These are phyloP conservation scores for Sylvilagus floridanus DNA, from an alignment of 2,797 vertebrate species.

Conservation along the genomic window DNA sequence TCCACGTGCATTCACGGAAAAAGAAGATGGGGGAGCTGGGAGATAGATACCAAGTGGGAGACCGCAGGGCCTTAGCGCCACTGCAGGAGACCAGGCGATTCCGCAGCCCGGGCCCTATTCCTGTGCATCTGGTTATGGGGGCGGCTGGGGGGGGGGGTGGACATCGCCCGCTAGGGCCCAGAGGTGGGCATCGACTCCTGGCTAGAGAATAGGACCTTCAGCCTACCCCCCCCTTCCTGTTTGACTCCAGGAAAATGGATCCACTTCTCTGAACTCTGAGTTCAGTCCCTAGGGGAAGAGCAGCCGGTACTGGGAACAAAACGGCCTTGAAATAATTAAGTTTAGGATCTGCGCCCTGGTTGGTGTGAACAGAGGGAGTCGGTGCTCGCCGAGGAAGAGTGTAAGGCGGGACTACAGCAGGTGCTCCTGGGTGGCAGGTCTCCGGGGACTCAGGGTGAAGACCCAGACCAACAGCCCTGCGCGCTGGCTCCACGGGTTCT, in stretches of 20 bases:
- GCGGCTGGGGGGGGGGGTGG: too few species aligned
- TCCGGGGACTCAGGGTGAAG: background rate
- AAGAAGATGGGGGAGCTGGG: background rate
- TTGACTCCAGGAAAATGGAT: background rate
- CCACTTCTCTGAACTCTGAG: background rate
- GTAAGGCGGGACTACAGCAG: background rate
- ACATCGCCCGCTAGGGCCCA: background rate
- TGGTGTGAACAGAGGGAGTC: too few species aligned
- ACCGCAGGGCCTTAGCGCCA: background rate
- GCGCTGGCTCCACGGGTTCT: background rate
- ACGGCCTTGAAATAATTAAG: background rate
- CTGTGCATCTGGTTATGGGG: background rate
- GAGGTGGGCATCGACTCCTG: fast-evolving
- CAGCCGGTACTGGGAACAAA: background rate
- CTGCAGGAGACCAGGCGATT: too few species aligned
- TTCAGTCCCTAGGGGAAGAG: background rate
- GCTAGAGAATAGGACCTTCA: background rate
- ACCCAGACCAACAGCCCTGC: background rate
- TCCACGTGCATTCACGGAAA: background rate
- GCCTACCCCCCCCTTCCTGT: background rate
- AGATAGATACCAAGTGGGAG: background rate
- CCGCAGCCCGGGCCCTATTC: too few species aligned
- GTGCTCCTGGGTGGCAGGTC: background rate
- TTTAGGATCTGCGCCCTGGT: background rate
- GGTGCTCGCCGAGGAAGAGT: too few species aligned